Percentiles rank a stretch among this genome's conserved stretches.
These are phyloP conservation scores for Parauchenoglanis punctatus DNA, from an alignment of 2,797 vertebrate species.

Conservation along the genomic window DNA sequence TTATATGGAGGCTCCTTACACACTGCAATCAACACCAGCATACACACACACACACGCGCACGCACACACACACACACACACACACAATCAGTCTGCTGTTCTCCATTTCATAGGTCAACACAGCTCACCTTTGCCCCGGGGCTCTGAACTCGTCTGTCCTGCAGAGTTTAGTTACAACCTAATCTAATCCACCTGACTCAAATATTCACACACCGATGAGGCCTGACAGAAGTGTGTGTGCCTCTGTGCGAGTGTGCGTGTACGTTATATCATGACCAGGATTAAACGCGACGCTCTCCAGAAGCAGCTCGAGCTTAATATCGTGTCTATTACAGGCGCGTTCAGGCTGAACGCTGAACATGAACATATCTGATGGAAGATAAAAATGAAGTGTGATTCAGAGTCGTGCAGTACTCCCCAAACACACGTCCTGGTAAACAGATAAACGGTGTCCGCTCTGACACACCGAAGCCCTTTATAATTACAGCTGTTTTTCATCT, in stretches of 20 bases:
- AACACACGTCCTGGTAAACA: neutral
- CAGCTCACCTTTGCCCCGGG: constrained; percentile 1
- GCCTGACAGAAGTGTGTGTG: neutral
- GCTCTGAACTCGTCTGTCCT: neutral
- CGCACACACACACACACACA: constrained; percentile 57
- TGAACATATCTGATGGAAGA: neutral
- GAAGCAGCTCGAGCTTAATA: neutral
- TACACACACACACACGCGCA: constrained; percentile 78
- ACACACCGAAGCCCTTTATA: neutral
- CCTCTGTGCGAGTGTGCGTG: neutral
- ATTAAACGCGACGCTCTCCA: neutral
- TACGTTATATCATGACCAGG: neutral
- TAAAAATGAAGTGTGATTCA: neutral
- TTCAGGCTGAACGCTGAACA: neutral
- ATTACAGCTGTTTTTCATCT: neutral
- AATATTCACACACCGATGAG: constrained; percentile 1
- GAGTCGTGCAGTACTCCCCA: neutral
- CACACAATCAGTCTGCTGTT: neutral
- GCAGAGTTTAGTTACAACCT: constrained; percentile 8
- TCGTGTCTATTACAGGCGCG: neutral
- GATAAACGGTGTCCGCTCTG: neutral
- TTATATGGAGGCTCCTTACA: constrained; percentile 99
- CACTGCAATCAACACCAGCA: constrained; percentile 72
- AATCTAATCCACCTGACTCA: constrained; percentile 13
- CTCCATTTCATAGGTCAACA: constrained; percentile 12